These are phyloP conservation scores for Agrilus planipennis DNA, from an alignment of 1,140 invertebrate genomes.

Conservation along the genomic window DNA sequence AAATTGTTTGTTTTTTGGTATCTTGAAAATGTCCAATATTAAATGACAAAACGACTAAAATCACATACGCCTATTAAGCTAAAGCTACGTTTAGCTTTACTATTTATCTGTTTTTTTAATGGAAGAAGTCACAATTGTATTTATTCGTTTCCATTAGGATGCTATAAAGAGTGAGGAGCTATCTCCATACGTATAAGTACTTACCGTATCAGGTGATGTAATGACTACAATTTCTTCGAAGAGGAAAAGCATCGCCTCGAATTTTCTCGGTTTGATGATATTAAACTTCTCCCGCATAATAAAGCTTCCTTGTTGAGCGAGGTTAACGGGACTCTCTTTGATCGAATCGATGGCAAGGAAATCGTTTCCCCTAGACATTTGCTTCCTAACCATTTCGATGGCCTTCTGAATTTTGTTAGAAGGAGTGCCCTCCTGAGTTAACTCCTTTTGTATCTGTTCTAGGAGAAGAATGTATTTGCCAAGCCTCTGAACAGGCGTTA, in stretches of 20 bases:
- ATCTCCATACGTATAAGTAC: background rate
- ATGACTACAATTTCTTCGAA: slow-evolving; percentile 22
- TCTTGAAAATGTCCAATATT: no score
- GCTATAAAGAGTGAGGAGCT: background rate
- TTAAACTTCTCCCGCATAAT: slow-evolving; percentile 22
- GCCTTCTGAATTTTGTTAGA: slow-evolving; percentile 13
- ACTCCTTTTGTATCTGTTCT: slow-evolving; percentile 21
- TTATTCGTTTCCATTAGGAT: no score
- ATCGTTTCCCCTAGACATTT: slow-evolving; percentile 24
- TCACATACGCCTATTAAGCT: no score
- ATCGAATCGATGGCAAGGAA: slow-evolving; percentile 25
- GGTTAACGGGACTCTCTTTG: slow-evolving; percentile 16
- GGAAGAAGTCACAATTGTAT: no score
- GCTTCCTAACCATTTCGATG: slow-evolving; percentile 17
- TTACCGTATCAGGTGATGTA: slow-evolving; percentile 8
- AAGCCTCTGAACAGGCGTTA: slow-evolving; percentile 26
- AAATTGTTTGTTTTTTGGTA: no score
- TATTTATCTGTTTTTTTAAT: no score
- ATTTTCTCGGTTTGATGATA: slow-evolving; percentile 19
- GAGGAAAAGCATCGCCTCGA: slow-evolving; percentile 22
- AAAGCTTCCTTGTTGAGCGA: slow-evolving; percentile 20
- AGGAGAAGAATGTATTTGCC: slow-evolving; percentile 25
- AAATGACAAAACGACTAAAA: no score
- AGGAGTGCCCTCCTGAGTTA: slow-evolving; percentile 13
- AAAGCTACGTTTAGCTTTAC: no score